Evolutionary conservation across 2,113 vertebrate genomes (phyloP).

Genomic region (Gopherus flavomarginatus): DNA sequence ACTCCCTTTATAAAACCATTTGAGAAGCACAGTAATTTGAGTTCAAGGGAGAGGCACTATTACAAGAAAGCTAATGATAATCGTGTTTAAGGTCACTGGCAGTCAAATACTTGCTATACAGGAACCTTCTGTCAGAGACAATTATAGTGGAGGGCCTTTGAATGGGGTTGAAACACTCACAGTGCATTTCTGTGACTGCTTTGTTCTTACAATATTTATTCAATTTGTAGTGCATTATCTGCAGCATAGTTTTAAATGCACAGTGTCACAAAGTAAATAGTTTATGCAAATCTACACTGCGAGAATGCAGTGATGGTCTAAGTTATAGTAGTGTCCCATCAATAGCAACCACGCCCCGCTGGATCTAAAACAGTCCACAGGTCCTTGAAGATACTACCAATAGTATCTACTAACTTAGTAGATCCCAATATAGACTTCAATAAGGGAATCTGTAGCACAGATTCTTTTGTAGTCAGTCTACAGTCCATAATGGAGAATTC

Average conservation of each 20-base stretch:
- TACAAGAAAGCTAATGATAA: slow-evolving; percentile 59
- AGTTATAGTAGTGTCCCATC: neutral
- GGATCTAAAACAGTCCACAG: slow-evolving; percentile 22
- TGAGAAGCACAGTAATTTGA: slow-evolving; percentile 52
- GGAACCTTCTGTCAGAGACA: slow-evolving; percentile 61
- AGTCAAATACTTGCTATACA: slow-evolving; percentile 39
- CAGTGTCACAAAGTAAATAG: neutral
- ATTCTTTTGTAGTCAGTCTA: neutral
- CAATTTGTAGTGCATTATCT: slow-evolving; percentile 43
- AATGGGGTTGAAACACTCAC: neutral
- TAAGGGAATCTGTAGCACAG: neutral
- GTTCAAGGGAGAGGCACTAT: slow-evolving; percentile 44
- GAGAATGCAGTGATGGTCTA: slow-evolving; percentile 15
- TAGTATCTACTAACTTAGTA: neutral
- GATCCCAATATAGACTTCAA: neutral
- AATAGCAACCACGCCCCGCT: slow-evolving; percentile 15
- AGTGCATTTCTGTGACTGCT: slow-evolving; percentile 48
- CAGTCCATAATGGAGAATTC: neutral
- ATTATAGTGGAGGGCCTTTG: slow-evolving; percentile 50
- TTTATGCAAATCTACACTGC: slow-evolving; percentile 59
- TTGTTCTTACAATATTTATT: slow-evolving; percentile 66
- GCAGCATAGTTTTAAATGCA: slow-evolving; percentile 26
- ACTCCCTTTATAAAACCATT: slow-evolving; percentile 38
- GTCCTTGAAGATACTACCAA: neutral
- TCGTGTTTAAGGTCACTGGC: slow-evolving; percentile 50